Base-by-base conservation (phyloP, 1,140 invertebrate species). In the Apis dorsata region DNA sequence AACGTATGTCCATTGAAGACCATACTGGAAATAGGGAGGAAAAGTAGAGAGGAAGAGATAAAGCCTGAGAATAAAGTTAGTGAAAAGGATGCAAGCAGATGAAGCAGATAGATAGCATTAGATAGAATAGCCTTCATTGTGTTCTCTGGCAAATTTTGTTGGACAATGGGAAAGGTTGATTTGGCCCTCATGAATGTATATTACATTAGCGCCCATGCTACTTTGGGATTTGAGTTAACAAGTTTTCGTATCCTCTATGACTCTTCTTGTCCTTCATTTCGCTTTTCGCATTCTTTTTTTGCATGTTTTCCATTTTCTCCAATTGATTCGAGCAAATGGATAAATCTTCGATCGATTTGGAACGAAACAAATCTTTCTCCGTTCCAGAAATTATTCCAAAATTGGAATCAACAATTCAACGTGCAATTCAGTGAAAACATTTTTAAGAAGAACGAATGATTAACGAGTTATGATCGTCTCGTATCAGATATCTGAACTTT, bases 111-210 rank as follows among this genome's bases (percentile, higher is more conserved):
- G 49, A 68, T 44, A 72, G 73, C 53, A 73, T 84, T 68, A 69
- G 69, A 49, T 68, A 34, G 81, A 44, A 71, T 49, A 69, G 74
- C 66, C 66, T 81, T 84, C 78, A 90, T 90, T 90, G 89, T 90
- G 57, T 82, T 66, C 81, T 21, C 73, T 86, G 77, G 84, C 85
- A 90, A 91, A 91, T 90, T 90, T 89, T 86, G 75, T 66, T 66
- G 85, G 83, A 88, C 89, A 90, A 87, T 87, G 78, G 75, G 83
- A 84, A 86, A 83, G 83, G 74, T 90, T 91, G 83, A 88, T 87
- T 87, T 87, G 83, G 75, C 82, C 73, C 85, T 90, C 89, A 90
- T 89, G 85, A 91, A 90, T 90, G 87, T 89, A 91, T 90, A 90
- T 90, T 90, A 85, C 90, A 87, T 88, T 88, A 81, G 71, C 72